phyloP scores from a whole-genome alignment of 2,797 vertebrate species.

The Spheniscus humboldti region DNA sequence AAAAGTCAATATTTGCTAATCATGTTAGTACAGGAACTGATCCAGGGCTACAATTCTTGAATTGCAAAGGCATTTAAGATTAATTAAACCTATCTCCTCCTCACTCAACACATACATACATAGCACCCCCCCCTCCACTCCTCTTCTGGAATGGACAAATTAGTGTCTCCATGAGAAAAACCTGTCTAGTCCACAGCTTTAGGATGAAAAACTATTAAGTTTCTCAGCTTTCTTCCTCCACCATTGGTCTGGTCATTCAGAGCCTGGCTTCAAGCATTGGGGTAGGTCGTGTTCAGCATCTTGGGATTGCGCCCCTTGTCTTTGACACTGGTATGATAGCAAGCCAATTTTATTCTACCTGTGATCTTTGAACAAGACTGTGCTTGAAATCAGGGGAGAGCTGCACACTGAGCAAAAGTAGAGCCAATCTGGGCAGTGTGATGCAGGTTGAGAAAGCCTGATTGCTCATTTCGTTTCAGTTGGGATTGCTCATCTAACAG shows the following conservation, averaged over 20 bases:
- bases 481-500: not conserved
- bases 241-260: not conserved
- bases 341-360: not conserved
- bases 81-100: conserved; percentile 73
- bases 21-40: conserved; percentile 78
- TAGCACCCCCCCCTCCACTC: not conserved
- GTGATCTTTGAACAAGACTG: not conserved
- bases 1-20: conserved; percentile 84
- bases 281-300: not conserved
- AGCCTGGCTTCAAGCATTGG: not conserved
- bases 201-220: not conserved
- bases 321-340: not conserved
- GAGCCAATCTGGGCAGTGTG: not conserved
- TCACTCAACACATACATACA: not conserved
- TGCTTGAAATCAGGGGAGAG: not conserved
- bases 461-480: not conserved
- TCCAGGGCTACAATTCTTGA: conserved; percentile 74
- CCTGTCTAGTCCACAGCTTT: not conserved
- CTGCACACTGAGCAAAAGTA: not conserved
- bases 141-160: conserved; percentile 18
- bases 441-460: not conserved
- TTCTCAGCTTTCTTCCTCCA: not conserved
- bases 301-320: not conserved
- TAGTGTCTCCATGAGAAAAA: not conserved
- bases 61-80: conserved; percentile 75